Conservation (phyloP, 2,797 vertebrate species). For the Thripadectes ignobilis region DNA sequence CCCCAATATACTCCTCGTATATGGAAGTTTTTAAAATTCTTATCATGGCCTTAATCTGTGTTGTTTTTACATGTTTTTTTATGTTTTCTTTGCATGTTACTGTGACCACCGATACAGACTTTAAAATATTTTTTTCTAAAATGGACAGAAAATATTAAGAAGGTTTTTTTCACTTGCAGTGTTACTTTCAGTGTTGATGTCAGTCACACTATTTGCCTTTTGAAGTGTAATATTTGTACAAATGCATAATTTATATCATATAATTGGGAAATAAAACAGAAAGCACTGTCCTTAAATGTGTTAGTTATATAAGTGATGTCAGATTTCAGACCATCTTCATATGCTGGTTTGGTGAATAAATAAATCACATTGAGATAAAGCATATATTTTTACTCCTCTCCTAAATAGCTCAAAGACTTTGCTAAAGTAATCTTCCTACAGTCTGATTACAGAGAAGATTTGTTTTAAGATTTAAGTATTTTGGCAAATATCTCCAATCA, state of each 20-base stretch:
- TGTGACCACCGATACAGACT: neutral
- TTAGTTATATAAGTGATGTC: neutral
- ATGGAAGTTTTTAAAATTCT: neutral
- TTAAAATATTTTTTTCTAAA: neutral
- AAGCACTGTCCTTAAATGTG: neutral
- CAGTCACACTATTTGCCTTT: neutral
- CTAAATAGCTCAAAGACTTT: neutral
- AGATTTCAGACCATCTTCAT: neutral
- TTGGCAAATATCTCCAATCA: neutral
- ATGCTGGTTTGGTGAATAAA: neutral
- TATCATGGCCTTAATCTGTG: neutral
- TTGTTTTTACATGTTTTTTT: neutral
- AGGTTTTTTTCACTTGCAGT: neutral
- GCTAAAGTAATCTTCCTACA: neutral
- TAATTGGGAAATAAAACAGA: neutral
- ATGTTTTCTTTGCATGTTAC: neutral
- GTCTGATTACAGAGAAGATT: neutral
- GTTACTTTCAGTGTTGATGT: neutral
- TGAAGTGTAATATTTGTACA: neutral
- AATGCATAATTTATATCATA: neutral
- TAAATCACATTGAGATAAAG: neutral
- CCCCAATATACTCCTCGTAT: accelerated
- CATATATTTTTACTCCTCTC: neutral
- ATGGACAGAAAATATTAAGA: neutral
- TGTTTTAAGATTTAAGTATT: neutral